Evolutionary conservation across 2,797 vertebrate genomes (phyloP).

Genomic region (Coreius guichenoti): DNA sequence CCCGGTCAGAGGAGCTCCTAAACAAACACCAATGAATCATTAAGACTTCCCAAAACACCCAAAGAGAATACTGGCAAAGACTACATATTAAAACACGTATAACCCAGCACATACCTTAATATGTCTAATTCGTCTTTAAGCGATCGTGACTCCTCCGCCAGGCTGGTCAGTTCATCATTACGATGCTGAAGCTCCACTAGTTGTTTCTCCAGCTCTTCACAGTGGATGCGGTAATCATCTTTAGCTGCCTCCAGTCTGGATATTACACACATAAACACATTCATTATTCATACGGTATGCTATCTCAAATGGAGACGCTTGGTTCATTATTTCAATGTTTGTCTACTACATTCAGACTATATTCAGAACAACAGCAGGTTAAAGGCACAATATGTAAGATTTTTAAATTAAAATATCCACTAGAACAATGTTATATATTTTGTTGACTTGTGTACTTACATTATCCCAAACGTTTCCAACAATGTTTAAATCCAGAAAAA

Average conservation of each 20-base stretch:
- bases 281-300: conserved; percentile 1
- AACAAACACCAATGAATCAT: conserved; percentile 22
- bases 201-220: conserved; percentile 95
- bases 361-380: background rate
- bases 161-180: conserved; percentile 90
- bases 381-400: too few relatives aligned
- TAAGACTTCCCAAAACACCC: background rate
- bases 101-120: conserved; percentile 78
- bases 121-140: conserved; percentile 96
- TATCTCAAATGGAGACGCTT: background rate
- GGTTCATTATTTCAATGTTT: background rate
- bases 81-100: background rate
- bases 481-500: too few relatives aligned
- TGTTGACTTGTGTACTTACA: too few relatives aligned
- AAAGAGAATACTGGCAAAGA: background rate
- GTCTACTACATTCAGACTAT: background rate
- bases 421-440: too few relatives aligned
- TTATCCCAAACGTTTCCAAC: too few relatives aligned
- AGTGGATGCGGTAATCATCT: conserved; percentile 97
- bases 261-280: conserved; percentile 24
- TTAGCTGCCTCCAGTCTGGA: conserved; percentile 96
- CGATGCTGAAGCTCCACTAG: conserved; percentile 94
- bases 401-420: too few relatives aligned
- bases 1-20: conserved; percentile 91
- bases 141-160: conserved; percentile 94